Conservation (phyloP, 2,888 invertebrate genomes). For the Hipparchia sbordonii region DNA sequence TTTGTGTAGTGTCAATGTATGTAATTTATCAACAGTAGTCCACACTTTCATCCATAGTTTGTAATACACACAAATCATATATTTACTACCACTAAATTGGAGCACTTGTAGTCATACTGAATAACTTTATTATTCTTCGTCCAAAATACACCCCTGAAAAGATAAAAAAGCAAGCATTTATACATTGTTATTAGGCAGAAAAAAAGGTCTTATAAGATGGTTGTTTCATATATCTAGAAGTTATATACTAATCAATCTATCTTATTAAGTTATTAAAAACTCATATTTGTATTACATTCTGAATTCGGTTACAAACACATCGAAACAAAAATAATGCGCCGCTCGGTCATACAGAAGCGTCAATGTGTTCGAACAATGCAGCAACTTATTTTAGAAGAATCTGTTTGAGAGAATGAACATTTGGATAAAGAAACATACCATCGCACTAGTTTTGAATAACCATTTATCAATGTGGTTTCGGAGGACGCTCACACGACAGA, state of each 20-base stretch:
- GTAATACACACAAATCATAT: constrained; percentile 64
- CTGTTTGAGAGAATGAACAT: constrained; percentile 46
- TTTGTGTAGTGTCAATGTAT: constrained; percentile 67
- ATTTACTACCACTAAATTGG: constrained; percentile 64
- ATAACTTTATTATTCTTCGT: constrained; percentile 54
- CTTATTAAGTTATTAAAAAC: background rate
- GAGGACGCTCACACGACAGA: constrained; percentile 81
- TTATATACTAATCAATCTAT: background rate
- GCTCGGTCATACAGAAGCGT: constrained; percentile 72
- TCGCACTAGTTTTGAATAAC: constrained; percentile 69
- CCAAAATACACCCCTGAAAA: constrained; percentile 71
- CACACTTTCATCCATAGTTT: constrained; percentile 82
- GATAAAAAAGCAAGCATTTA: constrained; percentile 50
- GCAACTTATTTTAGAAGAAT: constrained; percentile 51
- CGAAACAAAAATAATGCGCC: constrained; percentile 69
- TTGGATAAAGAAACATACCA: constrained; percentile 68
- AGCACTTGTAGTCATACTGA: constrained; percentile 66
- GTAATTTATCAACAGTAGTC: constrained; percentile 77
- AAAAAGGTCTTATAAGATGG: constrained; percentile 3
- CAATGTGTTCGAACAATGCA: constrained; percentile 72
- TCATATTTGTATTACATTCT: constrained; percentile 3
- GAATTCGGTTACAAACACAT: constrained; percentile 29
- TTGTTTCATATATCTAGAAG: constrained; percentile 1
- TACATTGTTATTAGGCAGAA: constrained; percentile 27
- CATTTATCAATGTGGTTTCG: constrained; percentile 76